Conservation (phyloP, 2,113 vertebrate species). For the Cavia aperea region DNA sequence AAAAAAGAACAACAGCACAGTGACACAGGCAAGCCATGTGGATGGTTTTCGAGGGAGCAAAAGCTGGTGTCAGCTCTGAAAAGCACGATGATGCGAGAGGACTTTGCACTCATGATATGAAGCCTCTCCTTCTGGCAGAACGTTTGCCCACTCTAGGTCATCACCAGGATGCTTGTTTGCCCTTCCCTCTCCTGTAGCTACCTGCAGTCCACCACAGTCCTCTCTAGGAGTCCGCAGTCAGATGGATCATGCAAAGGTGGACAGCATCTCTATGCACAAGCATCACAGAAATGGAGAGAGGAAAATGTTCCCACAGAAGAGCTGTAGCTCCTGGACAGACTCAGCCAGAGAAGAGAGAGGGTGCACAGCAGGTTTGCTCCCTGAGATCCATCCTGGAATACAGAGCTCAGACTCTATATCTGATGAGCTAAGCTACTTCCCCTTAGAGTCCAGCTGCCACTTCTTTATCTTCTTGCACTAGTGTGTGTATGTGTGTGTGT, state of each 20-base stretch:
- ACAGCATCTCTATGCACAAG: not conserved
- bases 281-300: accelerated
- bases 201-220: no score
- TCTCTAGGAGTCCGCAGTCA: accelerated
- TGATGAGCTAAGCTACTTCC: no score
- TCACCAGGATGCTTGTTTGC: no score
- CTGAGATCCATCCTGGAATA: no score
- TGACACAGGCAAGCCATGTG: not conserved
- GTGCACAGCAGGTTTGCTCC: accelerated
- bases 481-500: not conserved
- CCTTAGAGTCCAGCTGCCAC: no score
- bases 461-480: not conserved
- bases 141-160: not conserved
- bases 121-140: not conserved
- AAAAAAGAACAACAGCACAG: no score
- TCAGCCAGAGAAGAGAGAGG: not conserved
- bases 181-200: not conserved
- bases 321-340: not conserved
- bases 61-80: not conserved
- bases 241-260: not conserved
- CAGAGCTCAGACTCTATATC: no score
- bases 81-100: not conserved
- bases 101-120: not conserved
- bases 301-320: not conserved
- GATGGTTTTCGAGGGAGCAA: not conserved